Evolutionary conservation across 1,140 invertebrate genomes (phyloP).

Genomic region (Anoplophora glabripennis): DNA sequence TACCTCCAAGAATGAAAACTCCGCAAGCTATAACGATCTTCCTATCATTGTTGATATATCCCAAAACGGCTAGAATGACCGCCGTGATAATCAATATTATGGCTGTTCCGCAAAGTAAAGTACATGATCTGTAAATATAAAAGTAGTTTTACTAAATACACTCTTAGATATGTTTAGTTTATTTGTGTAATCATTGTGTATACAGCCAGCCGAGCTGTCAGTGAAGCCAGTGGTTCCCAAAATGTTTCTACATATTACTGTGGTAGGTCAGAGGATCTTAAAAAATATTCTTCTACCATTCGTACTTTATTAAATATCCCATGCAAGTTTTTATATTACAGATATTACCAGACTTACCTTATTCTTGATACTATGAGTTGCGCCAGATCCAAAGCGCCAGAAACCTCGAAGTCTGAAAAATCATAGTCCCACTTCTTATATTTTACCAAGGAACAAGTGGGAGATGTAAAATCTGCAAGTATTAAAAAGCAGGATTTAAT

Average conservation of each 20-base stretch:
- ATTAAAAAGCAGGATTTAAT: no score
- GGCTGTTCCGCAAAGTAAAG: slow-evolving; percentile 58
- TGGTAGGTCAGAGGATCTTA: no score
- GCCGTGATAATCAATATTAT: slow-evolving; percentile 56
- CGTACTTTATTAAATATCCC: no score
- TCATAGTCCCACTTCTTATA: slow-evolving; percentile 45
- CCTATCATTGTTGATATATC: slow-evolving; percentile 62
- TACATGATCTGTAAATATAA: slow-evolving; percentile 57
- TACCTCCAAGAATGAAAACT: slow-evolving; percentile 62
- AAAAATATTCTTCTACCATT: no score
- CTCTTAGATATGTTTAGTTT: no score
- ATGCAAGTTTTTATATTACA: no score
- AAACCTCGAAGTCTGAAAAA: slow-evolving; percentile 47
- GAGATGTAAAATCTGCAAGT: slow-evolving; percentile 49
- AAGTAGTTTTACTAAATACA: background rate
- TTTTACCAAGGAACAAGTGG: slow-evolving; percentile 48
- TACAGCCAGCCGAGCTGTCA: no score
- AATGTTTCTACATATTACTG: no score
- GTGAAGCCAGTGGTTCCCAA: no score
- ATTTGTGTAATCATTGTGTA: no score
- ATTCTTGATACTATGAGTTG: slow-evolving; percentile 49
- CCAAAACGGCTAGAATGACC: slow-evolving; percentile 59
- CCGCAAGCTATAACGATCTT: slow-evolving; percentile 62
- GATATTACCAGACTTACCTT: slow-evolving; percentile 43
- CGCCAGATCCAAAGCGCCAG: slow-evolving; percentile 48